Conservation (phyloP, 2,797 vertebrate genomes). For the Darevskia mixta region DNA sequence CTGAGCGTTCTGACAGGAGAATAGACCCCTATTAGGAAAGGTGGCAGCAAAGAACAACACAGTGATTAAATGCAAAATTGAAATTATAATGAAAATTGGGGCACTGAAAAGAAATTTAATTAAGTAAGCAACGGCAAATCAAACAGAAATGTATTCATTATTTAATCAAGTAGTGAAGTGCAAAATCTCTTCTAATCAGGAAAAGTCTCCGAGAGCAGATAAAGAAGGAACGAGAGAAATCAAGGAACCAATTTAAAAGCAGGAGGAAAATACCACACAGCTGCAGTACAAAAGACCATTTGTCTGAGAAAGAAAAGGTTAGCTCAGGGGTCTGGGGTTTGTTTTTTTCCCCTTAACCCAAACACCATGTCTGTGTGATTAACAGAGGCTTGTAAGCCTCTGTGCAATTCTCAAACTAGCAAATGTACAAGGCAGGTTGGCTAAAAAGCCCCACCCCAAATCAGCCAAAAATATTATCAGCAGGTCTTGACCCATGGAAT, state of each 20-base stretch:
- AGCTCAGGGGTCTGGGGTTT: not conserved
- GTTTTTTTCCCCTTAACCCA: not conserved
- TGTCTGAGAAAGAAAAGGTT: slow-evolving; percentile 65
- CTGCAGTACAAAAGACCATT: slow-evolving; percentile 48
- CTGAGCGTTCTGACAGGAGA: slow-evolving; percentile 65
- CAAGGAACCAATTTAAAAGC: slow-evolving; percentile 74
- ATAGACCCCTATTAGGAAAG: slow-evolving; percentile 77
- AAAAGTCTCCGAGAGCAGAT: slow-evolving; percentile 71
- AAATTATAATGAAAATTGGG: slow-evolving; percentile 79
- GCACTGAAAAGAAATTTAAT: slow-evolving; percentile 78
- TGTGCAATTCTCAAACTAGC: not conserved
- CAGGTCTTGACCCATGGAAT: not conserved
- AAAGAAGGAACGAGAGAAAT: slow-evolving; percentile 78
- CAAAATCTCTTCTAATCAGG: slow-evolving; percentile 78
- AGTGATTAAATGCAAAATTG: slow-evolving; percentile 80
- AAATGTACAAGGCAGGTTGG: not conserved
- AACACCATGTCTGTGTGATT: slow-evolving; percentile 47
- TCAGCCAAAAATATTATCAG: not conserved
- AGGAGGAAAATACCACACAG: slow-evolving; percentile 65
- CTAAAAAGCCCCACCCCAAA: not conserved
- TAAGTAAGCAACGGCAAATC: slow-evolving; percentile 79
- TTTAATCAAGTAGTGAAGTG: slow-evolving; percentile 76
- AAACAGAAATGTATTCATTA: slow-evolving; percentile 80
- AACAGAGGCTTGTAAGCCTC: not conserved
- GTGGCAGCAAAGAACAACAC: slow-evolving; percentile 76